These are phyloP conservation scores for Atrina japonica DNA, from an alignment of 2,888 invertebrate genomes.

Conservation along the genomic window DNA sequence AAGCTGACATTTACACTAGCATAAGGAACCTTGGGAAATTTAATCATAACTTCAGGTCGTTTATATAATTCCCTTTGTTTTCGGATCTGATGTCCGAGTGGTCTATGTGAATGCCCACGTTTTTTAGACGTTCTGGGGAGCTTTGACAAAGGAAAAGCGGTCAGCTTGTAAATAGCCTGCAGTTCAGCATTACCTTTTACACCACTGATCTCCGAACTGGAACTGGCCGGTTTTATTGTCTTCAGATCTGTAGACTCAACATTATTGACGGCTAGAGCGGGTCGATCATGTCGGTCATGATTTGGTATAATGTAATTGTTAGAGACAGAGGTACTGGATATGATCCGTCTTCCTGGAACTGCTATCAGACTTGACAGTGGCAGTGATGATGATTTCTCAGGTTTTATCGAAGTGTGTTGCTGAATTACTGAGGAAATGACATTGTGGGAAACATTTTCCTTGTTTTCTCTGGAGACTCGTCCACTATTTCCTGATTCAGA, in stretches of 20 bases:
- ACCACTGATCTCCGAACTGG: constrained; percentile 37
- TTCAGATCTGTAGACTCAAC: constrained; percentile 71
- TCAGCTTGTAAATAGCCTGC: constrained; percentile 39
- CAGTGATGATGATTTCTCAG: constrained; percentile 55
- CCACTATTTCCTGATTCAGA: constrained; percentile 20
- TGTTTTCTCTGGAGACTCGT: constrained; percentile 4
- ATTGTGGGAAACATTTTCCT: constrained; percentile 8
- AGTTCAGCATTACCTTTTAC: constrained; percentile 68
- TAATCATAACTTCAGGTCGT: constrained; percentile 61
- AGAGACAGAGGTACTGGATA: constrained; percentile 72
- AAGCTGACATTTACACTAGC: constrained; percentile 65
- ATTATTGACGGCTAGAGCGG: constrained; percentile 64
- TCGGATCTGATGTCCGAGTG: constrained; percentile 42
- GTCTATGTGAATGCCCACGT: constrained; percentile 35
- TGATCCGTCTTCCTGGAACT: constrained; percentile 55
- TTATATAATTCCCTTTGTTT: constrained; percentile 47
- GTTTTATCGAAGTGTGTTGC: constrained; percentile 32
- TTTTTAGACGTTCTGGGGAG: constrained; percentile 37
- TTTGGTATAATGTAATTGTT: constrained; percentile 67
- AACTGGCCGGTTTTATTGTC: constrained; percentile 56
- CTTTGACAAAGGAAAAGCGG: constrained; percentile 47
- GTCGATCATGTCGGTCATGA: constrained; percentile 43
- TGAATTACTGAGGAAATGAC: background rate
- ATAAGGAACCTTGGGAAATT: constrained; percentile 69
- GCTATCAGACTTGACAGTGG: constrained; percentile 53